These are phyloP conservation scores for Lycocorax pyrrhopterus DNA, from an alignment of 2,113 vertebrate species.

Conservation along the genomic window DNA sequence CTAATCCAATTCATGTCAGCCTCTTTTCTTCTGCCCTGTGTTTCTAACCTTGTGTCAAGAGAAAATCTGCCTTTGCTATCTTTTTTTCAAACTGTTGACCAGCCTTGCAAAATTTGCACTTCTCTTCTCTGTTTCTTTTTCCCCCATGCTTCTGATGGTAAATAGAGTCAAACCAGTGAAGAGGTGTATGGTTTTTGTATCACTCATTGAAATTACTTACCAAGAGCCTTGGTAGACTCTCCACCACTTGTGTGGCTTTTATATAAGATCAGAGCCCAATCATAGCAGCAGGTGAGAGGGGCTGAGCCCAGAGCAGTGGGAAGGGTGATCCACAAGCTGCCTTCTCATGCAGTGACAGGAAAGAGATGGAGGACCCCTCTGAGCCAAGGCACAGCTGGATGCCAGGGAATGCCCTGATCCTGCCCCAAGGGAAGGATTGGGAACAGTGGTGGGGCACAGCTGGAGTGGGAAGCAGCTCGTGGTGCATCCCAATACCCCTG, in stretches of 20 bases:
- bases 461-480: not conserved
- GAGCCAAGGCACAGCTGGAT: not conserved
- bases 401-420: not conserved
- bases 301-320: not conserved
- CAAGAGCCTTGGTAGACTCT: not conserved
- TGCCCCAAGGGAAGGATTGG: not conserved
- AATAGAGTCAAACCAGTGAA: not conserved
- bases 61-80: not conserved
- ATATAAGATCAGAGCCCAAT: not conserved
- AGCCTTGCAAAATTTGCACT: not conserved
- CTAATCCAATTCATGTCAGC: not conserved
- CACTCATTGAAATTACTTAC: not conserved
- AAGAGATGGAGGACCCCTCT: not conserved
- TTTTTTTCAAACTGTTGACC: not conserved
- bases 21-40: not conserved
- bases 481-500: not conserved
- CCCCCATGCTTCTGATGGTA: not conserved
- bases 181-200: not conserved
- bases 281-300: not conserved
- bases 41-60: not conserved
- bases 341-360: not conserved
- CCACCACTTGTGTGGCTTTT: not conserved
- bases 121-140: not conserved
- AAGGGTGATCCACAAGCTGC: not conserved
- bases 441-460: not conserved